phyloP scores from a whole-genome alignment of 2,797 vertebrate species.

The Lithobates sylvaticus region DNA sequence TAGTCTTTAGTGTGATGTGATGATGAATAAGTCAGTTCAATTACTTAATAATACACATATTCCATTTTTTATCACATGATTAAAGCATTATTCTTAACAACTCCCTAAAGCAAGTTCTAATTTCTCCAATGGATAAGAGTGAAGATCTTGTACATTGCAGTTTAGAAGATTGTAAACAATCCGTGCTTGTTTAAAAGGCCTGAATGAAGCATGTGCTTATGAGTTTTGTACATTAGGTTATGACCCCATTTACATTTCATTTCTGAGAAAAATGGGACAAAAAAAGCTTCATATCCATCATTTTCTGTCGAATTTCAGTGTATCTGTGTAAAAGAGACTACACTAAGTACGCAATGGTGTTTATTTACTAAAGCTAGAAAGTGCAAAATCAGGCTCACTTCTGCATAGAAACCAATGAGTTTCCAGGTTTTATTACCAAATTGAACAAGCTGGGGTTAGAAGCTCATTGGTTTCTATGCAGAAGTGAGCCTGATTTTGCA shows the following conservation, averaged over 20 bases:
- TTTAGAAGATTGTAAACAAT: background rate
- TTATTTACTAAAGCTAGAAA: too few relatives aligned
- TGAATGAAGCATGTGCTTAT: background rate
- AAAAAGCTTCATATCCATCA: too few relatives aligned
- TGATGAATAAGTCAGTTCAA: background rate
- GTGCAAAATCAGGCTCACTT: too few relatives aligned
- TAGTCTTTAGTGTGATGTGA: background rate
- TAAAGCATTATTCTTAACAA: background rate
- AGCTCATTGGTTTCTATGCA: too few relatives aligned
- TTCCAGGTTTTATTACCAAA: too few relatives aligned
- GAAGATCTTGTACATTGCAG: background rate
- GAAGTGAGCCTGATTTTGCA: too few relatives aligned
- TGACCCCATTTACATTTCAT: background rate
- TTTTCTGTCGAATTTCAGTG: too few relatives aligned
- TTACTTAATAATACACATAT: background rate
- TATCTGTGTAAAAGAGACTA: too few relatives aligned
- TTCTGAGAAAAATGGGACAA: background rate
- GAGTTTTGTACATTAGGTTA: constrained; percentile 16
- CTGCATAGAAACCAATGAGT: too few relatives aligned
- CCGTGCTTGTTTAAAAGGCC: background rate
- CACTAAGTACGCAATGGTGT: too few relatives aligned
- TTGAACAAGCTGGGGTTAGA: too few relatives aligned
- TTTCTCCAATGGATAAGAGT: background rate
- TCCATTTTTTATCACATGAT: background rate
- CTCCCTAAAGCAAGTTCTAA: background rate